Percentiles rank a stretch among this genome's conserved stretches.
These are phyloP conservation scores for Oscarella lobularis DNA, from an alignment of 37 sponge, comb jelly and placozoan species.

Conservation along the genomic window DNA sequence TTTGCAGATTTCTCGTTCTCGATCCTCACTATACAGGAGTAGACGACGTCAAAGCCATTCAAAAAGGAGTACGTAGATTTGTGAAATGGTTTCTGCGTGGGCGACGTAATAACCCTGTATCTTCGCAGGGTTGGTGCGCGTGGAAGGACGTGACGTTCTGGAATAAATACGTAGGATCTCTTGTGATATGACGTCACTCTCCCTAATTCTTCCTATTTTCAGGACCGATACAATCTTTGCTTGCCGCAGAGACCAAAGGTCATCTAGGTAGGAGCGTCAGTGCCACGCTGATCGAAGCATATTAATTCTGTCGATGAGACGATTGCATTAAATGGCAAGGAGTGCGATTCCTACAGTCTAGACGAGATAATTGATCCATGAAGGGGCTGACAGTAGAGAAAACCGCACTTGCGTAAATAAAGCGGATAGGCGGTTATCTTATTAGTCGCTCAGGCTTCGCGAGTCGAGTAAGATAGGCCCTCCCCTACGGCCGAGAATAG, in stretches of 20 bases:
- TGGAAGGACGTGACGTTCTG: slow-evolving; percentile 90
- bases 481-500: too few species aligned
- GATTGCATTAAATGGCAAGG: too few species aligned
- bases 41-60: slow-evolving; percentile 73
- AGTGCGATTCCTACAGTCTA: too few species aligned
- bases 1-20: slow-evolving; percentile 66
- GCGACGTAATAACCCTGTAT: not conserved
- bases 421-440: too few species aligned
- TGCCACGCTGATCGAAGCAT: too few species aligned
- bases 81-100: not conserved
- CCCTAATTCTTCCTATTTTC: not conserved
- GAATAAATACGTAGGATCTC: slow-evolving; percentile 47
- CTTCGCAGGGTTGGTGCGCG: slow-evolving; percentile 79
- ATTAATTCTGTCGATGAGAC: too few species aligned
- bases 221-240: slow-evolving; percentile 91
- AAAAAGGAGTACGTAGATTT: slow-evolving; percentile 32
- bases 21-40: slow-evolving; percentile 96
- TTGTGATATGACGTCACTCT: not conserved
- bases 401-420: too few species aligned
- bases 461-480: too few species aligned
- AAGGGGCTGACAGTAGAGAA: too few species aligned
- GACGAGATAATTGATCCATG: too few species aligned
- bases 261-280: too few species aligned
- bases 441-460: too few species aligned
- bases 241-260: slow-evolving; percentile 56